Conservation (phyloP, 2,888 invertebrate species). For the Noctua comes region DNA sequence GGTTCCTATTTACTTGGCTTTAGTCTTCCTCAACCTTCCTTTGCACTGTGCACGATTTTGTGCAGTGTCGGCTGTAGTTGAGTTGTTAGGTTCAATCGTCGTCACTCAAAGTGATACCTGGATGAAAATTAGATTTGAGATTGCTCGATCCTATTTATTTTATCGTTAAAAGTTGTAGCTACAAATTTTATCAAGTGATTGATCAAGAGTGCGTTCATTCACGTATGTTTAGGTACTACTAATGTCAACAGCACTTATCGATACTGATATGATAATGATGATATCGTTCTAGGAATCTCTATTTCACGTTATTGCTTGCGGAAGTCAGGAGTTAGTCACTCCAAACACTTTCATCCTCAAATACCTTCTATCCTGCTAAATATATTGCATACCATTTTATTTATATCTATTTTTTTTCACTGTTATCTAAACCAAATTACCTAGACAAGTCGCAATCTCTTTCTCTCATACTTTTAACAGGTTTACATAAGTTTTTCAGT, state of each 20-base stretch:
- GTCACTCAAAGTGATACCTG: not conserved
- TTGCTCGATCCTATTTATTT: not conserved
- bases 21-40: not conserved
- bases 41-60: not conserved
- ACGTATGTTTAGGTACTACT: not conserved
- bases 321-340: slow-evolving; percentile 23
- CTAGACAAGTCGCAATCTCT: not conserved
- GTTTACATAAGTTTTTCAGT: not conserved
- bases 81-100: not conserved
- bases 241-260: slow-evolving; percentile 12
- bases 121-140: not conserved
- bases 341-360: not conserved
- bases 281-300: not conserved
- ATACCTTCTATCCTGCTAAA: not conserved
- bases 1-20: not conserved
- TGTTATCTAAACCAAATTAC: not conserved
- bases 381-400: slow-evolving; percentile 1
- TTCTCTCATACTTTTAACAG: not conserved
- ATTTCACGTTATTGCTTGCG: not conserved
- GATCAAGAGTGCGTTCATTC: slow-evolving; percentile 27
- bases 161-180: not conserved
- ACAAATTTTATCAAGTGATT: not conserved
- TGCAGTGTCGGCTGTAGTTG: not conserved
- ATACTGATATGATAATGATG: slow-evolving; percentile 10
- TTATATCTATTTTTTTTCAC: not conserved